Evolutionary conservation across 1,140 invertebrate species (phyloP).

Genomic region (Archivesica marissinica): DNA sequence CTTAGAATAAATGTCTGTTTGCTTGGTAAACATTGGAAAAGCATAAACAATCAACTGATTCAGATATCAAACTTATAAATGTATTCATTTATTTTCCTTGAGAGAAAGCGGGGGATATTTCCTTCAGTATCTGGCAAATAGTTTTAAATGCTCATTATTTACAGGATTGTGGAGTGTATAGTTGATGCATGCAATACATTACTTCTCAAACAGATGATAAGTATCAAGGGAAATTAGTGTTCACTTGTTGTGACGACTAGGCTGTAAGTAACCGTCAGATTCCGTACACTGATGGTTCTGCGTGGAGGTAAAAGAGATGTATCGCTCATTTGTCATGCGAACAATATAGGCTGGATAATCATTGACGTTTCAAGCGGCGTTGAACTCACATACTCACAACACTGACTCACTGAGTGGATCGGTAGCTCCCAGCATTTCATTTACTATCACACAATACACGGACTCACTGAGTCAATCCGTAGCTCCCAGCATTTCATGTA

Average conservation of each 20-base stretch:
- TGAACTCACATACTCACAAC: too few species aligned
- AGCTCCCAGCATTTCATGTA: too few species aligned
- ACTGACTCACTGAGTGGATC: too few species aligned
- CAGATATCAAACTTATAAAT: not conserved
- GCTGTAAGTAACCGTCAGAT: not conserved
- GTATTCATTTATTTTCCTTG: constrained; percentile 6
- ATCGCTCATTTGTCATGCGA: too few species aligned
- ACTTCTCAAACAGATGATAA: constrained; percentile 40
- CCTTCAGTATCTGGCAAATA: constrained; percentile 29
- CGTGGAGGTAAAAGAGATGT: too few species aligned
- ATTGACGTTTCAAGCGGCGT: too few species aligned
- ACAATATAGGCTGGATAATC: too few species aligned
- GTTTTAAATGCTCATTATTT: constrained; percentile 49
- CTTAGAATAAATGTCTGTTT: constrained; percentile 30
- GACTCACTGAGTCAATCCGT: too few species aligned
- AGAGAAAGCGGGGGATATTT: not conserved
- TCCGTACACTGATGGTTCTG: constrained; percentile 1
- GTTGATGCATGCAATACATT: constrained; percentile 36
- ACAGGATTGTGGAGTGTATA: constrained; percentile 14
- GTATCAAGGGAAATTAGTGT: constrained; percentile 55
- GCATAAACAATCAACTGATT: constrained; percentile 31
- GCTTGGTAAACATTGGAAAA: constrained; percentile 33
- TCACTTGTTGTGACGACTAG: constrained; percentile 27
- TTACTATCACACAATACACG: too few species aligned
- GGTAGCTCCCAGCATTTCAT: too few species aligned